phyloP scores from a whole-genome alignment of 2,888 invertebrate genomes.

The Corythucha ciliata region DNA sequence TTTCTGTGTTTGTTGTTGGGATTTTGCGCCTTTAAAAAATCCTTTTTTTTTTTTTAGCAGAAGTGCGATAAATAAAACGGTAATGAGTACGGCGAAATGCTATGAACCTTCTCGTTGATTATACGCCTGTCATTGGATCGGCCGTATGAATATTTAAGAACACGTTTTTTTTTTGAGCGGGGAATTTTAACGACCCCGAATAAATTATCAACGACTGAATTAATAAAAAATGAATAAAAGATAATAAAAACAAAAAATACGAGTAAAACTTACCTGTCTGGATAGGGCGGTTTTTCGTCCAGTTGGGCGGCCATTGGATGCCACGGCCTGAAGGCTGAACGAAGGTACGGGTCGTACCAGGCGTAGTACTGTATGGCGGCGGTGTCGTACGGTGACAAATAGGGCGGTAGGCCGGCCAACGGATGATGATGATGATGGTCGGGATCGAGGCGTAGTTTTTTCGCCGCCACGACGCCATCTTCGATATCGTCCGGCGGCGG shows the following conservation, averaged over 20 bases:
- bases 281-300: constrained; percentile 34
- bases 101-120: too few relatives aligned
- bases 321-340: constrained; percentile 44
- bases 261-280: constrained; percentile 41
- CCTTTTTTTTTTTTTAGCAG: too few relatives aligned
- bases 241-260: constrained; percentile 12
- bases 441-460: constrained; percentile 32
- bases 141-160: too few relatives aligned
- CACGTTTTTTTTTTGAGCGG: background rate
- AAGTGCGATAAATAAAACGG: too few relatives aligned
- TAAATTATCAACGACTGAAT: background rate
- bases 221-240: background rate
- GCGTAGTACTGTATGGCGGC: constrained; percentile 32
- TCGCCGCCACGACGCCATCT: constrained; percentile 30
- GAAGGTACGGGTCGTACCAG: constrained; percentile 33
- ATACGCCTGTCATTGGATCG: too few relatives aligned
- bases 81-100: too few relatives aligned
- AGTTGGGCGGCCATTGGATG: constrained; percentile 39
- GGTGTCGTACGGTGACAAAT: constrained; percentile 42
- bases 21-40: too few relatives aligned
- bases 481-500: too few relatives aligned
- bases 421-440: constrained; percentile 33
- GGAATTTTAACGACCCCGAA: background rate
- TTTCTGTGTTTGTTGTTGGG: too few relatives aligned
- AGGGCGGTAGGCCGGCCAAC: constrained; percentile 41